Evolutionary conservation across 2,113 vertebrate species (phyloP).

Genomic region (Centrocercus urophasianus): DNA sequence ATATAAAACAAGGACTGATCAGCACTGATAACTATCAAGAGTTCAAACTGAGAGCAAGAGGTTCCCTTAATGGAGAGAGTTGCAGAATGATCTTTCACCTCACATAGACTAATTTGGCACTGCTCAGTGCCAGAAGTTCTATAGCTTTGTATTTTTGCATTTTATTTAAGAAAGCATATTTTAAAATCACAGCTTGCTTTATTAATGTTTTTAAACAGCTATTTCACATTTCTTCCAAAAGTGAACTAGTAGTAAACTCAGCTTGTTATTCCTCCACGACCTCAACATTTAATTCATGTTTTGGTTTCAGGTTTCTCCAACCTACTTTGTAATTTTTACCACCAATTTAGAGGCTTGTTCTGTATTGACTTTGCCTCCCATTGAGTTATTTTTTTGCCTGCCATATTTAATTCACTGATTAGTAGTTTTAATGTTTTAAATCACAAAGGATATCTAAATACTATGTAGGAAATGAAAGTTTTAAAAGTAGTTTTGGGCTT

Average conservation of each 20-base stretch:
- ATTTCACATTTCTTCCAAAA: background rate
- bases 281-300: conserved; percentile 28
- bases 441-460: conserved; percentile 58
- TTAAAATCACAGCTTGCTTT: background rate
- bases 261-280: background rate
- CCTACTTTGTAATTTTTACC: conserved; percentile 37
- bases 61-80: background rate
- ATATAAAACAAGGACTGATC: background rate
- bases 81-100: background rate
- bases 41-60: background rate
- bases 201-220: background rate
- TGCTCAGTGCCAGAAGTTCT: background rate
- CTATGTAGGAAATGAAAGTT: conserved; percentile 28
- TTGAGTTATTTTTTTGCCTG: conserved; percentile 33
- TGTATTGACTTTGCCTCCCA: conserved; percentile 61
- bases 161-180: background rate
- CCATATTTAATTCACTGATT: conserved; percentile 55
- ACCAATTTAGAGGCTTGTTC: conserved; percentile 22
- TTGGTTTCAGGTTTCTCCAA: conserved; percentile 46
- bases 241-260: background rate
- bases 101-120: background rate
- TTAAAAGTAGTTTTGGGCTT: conserved; percentile 56
- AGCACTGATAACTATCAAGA: background rate
- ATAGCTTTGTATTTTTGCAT: background rate
- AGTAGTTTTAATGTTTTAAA: conserved; percentile 16